Conservation (phyloP, 2,113 vertebrate genomes). For the Halichoeres trimaculatus region DNA sequence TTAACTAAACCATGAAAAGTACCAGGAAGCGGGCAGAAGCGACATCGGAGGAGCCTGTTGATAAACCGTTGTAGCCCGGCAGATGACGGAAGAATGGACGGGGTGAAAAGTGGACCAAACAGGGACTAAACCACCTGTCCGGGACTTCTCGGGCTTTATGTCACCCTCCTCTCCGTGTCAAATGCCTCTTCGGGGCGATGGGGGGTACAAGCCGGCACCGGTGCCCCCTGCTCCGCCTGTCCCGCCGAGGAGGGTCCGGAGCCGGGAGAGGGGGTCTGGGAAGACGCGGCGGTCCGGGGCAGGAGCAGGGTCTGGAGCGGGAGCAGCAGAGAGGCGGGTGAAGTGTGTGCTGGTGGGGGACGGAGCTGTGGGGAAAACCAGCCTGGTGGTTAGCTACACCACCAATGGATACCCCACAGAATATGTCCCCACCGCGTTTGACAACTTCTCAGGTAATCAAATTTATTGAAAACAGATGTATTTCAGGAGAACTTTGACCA, state of each 20-base stretch:
- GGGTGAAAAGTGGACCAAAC: slow-evolving; percentile 37
- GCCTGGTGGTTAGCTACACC: slow-evolving; percentile 94
- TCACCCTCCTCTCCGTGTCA: slow-evolving; percentile 71
- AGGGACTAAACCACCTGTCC: slow-evolving; percentile 43
- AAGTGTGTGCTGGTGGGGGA: slow-evolving; percentile 95
- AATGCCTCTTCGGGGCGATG: slow-evolving; percentile 76
- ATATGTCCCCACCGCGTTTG: slow-evolving; percentile 94
- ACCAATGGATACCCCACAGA: slow-evolving; percentile 95
- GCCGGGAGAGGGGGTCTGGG: slow-evolving; percentile 72
- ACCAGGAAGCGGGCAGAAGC: slow-evolving; percentile 9
- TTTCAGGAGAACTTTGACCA: too few species aligned
- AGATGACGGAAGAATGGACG: slow-evolving; percentile 54
- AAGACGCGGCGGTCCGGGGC: slow-evolving; percentile 59
- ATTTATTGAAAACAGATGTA: neutral
- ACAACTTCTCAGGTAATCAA: slow-evolving; percentile 94
- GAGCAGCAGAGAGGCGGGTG: slow-evolving; percentile 83
- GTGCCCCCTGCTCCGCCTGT: slow-evolving; percentile 84
- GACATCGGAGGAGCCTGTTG: slow-evolving; percentile 27
- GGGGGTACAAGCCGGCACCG: slow-evolving; percentile 71
- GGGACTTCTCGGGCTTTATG: slow-evolving; percentile 34
- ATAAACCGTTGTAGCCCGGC: slow-evolving; percentile 10
- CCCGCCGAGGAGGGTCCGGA: slow-evolving; percentile 85
- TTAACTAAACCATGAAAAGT: slow-evolving; percentile 41
- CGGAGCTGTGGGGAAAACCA: slow-evolving; percentile 95
- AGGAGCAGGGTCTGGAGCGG: slow-evolving; percentile 46